These are phyloP conservation scores for Hypsopygia costalis DNA, from an alignment of 2,888 invertebrate species.

Conservation along the genomic window DNA sequence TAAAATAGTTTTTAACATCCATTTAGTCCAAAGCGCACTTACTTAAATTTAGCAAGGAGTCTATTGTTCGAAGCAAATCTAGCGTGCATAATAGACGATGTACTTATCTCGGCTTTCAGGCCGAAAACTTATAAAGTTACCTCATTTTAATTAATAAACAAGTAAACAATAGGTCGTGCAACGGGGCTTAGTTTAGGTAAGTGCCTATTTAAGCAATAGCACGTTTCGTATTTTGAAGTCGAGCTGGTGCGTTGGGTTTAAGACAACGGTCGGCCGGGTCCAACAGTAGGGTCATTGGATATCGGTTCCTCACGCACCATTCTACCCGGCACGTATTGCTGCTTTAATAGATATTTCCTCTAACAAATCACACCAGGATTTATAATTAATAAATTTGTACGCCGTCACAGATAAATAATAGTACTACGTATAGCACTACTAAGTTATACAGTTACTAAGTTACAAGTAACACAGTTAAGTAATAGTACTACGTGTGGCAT, in stretches of 20 bases:
- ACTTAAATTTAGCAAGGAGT: not conserved
- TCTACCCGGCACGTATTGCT: slow-evolving; percentile 47
- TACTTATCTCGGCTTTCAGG: slow-evolving; percentile 26
- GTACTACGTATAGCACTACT: too few relatives aligned
- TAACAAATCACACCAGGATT: slow-evolving; percentile 49
- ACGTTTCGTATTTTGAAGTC: slow-evolving; percentile 67
- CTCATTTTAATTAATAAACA: slow-evolving; percentile 62
- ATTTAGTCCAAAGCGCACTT: too few relatives aligned
- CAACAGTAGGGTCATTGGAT: slow-evolving; percentile 13
- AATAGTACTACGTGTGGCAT: too few relatives aligned
- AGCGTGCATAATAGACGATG: slow-evolving; percentile 13
- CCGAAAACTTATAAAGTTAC: slow-evolving; percentile 39
- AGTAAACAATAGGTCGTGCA: slow-evolving; percentile 58
- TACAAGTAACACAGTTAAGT: too few relatives aligned
- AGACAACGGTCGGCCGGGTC: slow-evolving; percentile 18
- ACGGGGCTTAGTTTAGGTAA: slow-evolving; percentile 53
- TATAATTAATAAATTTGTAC: too few relatives aligned
- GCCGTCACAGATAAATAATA: too few relatives aligned
- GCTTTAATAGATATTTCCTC: slow-evolving; percentile 66
- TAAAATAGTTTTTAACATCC: too few relatives aligned
- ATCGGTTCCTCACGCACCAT: slow-evolving; percentile 37
- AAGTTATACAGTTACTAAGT: too few relatives aligned
- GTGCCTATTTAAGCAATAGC: slow-evolving; percentile 69
- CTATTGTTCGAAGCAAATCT: not conserved
- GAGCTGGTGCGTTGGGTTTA: slow-evolving; percentile 25